These are phyloP conservation scores for Andricus grossulariae DNA, from an alignment of 1,140 invertebrate species.

Conservation along the genomic window DNA sequence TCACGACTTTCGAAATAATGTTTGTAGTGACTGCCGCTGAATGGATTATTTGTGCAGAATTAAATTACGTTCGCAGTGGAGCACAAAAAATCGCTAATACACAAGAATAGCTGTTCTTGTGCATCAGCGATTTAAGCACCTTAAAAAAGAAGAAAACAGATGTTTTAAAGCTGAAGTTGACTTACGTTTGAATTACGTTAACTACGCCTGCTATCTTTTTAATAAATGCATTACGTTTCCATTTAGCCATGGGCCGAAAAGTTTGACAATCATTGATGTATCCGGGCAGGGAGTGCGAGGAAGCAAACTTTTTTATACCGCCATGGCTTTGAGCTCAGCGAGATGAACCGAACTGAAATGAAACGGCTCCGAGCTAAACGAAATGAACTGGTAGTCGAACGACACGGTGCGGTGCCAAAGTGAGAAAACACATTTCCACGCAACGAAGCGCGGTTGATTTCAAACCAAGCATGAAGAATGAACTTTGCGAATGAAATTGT, in stretches of 20 bases:
- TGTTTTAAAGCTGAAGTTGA: too few species aligned
- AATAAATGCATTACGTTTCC: background rate
- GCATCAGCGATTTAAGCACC: too few species aligned
- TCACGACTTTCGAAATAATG: too few species aligned
- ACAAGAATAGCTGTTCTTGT: too few species aligned
- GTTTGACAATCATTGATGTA: conserved; percentile 24
- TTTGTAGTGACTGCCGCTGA: too few species aligned
- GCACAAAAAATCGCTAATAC: too few species aligned
- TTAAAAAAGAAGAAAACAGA: too few species aligned
- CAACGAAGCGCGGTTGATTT: conserved; percentile 20
- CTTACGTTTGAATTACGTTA: too few species aligned
- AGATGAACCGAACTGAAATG: conserved; percentile 26
- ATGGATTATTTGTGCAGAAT: too few species aligned
- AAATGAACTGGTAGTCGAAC: conserved; percentile 26
- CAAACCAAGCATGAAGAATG: conserved; percentile 18
- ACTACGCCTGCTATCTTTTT: background rate
- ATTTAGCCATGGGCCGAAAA: background rate
- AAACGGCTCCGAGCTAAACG: conserved; percentile 25
- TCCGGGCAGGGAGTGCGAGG: background rate
- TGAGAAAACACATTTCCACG: conserved; percentile 30
- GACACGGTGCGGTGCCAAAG: conserved; percentile 19
- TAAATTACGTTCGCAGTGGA: too few species aligned
- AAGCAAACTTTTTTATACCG: conserved; percentile 4
- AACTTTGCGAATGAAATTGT: conserved; percentile 19
- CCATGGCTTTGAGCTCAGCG: conserved; percentile 24